phyloP scores from a whole-genome alignment of 2,113 vertebrate species.

The Trogon surrucura region DNA sequence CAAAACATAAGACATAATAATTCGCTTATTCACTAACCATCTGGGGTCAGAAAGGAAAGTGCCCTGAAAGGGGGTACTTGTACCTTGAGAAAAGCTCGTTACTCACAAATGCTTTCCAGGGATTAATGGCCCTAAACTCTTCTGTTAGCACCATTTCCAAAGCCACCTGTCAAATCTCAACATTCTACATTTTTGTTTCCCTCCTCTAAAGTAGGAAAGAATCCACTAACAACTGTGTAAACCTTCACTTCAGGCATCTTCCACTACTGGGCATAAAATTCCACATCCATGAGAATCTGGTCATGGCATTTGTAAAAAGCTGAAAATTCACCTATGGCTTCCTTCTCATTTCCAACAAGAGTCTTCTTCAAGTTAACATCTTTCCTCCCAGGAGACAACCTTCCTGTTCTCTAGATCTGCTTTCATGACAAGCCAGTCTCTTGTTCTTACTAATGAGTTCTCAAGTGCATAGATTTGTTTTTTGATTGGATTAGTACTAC shows the following conservation, averaged over 20 bases:
- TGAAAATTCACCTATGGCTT: background rate
- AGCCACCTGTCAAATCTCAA: background rate
- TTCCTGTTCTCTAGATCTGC: background rate
- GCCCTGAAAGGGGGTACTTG: background rate
- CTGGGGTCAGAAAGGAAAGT: background rate
- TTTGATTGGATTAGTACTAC: conserved; percentile 29
- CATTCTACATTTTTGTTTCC: background rate
- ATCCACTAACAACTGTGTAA: background rate
- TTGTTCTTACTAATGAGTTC: conserved; percentile 23
- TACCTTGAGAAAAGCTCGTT: background rate
- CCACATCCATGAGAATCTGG: background rate
- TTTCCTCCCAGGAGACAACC: background rate
- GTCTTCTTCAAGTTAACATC: background rate
- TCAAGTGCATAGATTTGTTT: background rate
- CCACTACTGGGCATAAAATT: background rate
- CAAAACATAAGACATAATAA: background rate
- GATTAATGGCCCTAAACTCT: background rate
- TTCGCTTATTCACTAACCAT: background rate
- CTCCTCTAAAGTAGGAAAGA: background rate
- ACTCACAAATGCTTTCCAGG: background rate
- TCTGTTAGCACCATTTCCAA: background rate
- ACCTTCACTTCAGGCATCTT: background rate
- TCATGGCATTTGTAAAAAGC: background rate
- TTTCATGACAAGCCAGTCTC: background rate
- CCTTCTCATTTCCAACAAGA: background rate